A percentile compares a stretch with the other conserved stretches of the same genome.
These are phyloP conservation scores for Heterocephalus glaber DNA, from an alignment of 2,113 vertebrate species.

Conservation along the genomic window DNA sequence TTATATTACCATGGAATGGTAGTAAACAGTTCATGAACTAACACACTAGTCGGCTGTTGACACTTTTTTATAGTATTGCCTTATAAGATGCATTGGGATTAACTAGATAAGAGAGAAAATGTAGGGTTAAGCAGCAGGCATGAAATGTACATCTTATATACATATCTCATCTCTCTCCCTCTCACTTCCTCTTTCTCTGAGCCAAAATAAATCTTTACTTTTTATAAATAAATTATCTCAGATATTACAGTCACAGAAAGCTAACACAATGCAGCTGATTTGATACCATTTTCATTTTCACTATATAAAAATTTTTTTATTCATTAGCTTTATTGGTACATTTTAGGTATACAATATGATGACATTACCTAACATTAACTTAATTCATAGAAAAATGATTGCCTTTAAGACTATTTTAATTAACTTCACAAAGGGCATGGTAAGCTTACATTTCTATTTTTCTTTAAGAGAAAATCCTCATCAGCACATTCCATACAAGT, in stretches of 20 bases:
- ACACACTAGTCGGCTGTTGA: background rate
- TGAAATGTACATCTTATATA: background rate
- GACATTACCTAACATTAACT: slow-evolving; percentile 38
- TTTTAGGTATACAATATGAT: background rate
- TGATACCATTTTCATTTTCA: background rate
- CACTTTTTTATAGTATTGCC: background rate
- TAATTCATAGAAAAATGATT: slow-evolving; percentile 1
- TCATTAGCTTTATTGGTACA: too few species aligned
- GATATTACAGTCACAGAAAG: background rate
- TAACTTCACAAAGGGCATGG: background rate
- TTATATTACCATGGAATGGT: background rate
- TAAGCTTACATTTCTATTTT: slow-evolving; percentile 19
- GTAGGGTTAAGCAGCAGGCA: background rate
- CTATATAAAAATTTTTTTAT: too few species aligned
- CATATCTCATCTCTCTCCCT: background rate
- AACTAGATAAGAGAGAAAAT: background rate
- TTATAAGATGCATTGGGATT: background rate
- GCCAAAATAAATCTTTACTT: background rate
- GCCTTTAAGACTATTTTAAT: background rate
- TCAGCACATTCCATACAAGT: background rate
- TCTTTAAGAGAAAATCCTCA: background rate
- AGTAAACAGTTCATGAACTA: background rate
- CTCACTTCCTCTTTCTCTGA: background rate
- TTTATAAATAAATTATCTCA: background rate
- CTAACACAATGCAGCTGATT: background rate